phyloP scores from a whole-genome alignment of 2,888 invertebrate genomes.

The Osmoderma eremita region DNA sequence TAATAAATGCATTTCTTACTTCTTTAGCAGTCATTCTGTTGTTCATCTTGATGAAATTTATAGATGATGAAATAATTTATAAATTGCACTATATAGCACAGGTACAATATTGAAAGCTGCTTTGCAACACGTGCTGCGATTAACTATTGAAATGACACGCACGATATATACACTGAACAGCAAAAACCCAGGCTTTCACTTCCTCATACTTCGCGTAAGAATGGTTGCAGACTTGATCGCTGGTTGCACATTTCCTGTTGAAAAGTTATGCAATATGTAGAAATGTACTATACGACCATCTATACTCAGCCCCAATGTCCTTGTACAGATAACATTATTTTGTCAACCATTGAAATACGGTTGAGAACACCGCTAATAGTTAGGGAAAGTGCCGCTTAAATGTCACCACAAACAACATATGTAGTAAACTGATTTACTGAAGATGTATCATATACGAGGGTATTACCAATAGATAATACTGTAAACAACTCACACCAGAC shows the following conservation, averaged over 20 bases:
- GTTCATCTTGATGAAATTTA: constrained; percentile 64
- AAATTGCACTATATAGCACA: constrained; percentile 2
- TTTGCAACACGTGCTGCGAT: constrained; percentile 15
- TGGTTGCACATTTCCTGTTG: not conserved
- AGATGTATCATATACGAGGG: too few species aligned
- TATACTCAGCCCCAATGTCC: too few species aligned
- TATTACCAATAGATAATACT: too few species aligned
- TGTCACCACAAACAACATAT: too few species aligned
- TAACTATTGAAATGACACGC: constrained; percentile 1
- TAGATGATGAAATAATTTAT: constrained; percentile 20
- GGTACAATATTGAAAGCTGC: constrained; percentile 20
- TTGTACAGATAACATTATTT: too few species aligned
- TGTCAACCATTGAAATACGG: too few species aligned
- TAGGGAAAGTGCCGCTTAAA: too few species aligned
- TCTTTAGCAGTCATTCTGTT: constrained; percentile 76
- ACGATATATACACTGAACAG: not conserved
- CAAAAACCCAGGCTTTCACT: constrained; percentile 8
- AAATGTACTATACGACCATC: not conserved
- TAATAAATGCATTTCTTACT: constrained; percentile 85
- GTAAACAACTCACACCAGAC: too few species aligned
- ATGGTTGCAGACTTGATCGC: not conserved
- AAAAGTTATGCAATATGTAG: not conserved
- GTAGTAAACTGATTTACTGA: too few species aligned
- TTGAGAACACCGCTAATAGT: too few species aligned
- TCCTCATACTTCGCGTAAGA: not conserved